phyloP scores from a whole-genome alignment of 2,797 vertebrate genomes.

The Poeciliopsis infans region DNA sequence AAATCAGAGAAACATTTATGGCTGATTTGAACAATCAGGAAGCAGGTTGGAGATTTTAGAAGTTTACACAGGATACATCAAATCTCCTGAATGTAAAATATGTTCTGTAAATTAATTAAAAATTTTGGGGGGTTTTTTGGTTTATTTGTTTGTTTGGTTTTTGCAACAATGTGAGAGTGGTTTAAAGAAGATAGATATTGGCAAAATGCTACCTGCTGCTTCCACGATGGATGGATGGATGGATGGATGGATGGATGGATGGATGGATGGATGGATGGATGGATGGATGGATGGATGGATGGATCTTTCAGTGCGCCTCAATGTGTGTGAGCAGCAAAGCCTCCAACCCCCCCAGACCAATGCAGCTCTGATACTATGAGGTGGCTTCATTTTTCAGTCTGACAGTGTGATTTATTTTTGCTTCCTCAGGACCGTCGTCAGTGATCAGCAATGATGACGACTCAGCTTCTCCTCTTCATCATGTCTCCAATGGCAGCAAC shows the following conservation, averaged over 20 bases:
- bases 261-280: background rate
- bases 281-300: background rate
- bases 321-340: background rate
- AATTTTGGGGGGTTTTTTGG: too few species aligned
- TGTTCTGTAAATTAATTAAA: too few species aligned
- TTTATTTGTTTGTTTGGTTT: too few species aligned
- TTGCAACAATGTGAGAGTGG: background rate
- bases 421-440: constrained; percentile 88
- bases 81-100: too few species aligned
- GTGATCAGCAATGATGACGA: constrained; percentile 98
- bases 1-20: too few species aligned
- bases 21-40: too few species aligned
- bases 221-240: background rate
- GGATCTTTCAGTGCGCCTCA: background rate
- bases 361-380: background rate
- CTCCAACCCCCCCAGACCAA: background rate
- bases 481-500: constrained; percentile 97
- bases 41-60: too few species aligned
- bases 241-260: too few species aligned
- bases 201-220: background rate
- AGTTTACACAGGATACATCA: too few species aligned
- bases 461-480: constrained; percentile 96
- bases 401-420: constrained; percentile 2
- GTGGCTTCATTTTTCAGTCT: constrained; percentile 18
- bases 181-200: background rate